Evolutionary conservation across 2,113 vertebrate species (phyloP), one percentile per base, ranked within the genome.

Genomic region (Epinephelus cyanopodus): DNA sequence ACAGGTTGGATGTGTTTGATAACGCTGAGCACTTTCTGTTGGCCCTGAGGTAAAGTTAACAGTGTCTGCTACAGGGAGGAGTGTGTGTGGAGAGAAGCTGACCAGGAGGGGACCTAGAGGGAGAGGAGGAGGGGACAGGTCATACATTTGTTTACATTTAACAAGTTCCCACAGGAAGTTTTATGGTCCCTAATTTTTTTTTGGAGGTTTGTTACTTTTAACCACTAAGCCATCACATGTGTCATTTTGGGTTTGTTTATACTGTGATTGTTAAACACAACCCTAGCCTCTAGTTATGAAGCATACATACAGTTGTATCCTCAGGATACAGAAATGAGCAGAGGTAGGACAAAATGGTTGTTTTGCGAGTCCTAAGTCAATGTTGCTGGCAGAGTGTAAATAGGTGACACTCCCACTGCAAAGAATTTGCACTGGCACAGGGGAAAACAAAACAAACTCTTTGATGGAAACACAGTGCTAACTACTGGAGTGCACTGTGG

Each of bases 51-150:
- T 53, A 48, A 62, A 33, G 33, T 52, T 4, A 53, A 15, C 21
- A 42, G 69, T 63, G 52, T 66, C 42, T 61, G 78, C 54, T 53
- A 56, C 0, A 29, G 47, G 50, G 53, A 13, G 66, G 48, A 37
- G 57, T 82, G 76, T 89, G 66, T 69, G 23, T 58, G 15, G 68
- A 37, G 10, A 7, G 29, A 21, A 48, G 29, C 52, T 27, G 58
- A 53, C 29, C 74, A 79, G 62, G 77, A 77, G 61, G 48, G 53
- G 33, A 79, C n/a, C 76, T 87, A 23, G 15, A 69, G 27, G 33
- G 33, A 52, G 50, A 65, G 21, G 4, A 37, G 70, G 19, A 84
- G 37, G 77, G 71, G 21, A 83, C 5, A 0, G 18, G 2, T 64
- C 3, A 54, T 72, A 69, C 21, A 27, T 70, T 19, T 15, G 12